Base-by-base conservation (phyloP, 92 coral and sea anemone genomes). In the Palythoa grandis region DNA sequence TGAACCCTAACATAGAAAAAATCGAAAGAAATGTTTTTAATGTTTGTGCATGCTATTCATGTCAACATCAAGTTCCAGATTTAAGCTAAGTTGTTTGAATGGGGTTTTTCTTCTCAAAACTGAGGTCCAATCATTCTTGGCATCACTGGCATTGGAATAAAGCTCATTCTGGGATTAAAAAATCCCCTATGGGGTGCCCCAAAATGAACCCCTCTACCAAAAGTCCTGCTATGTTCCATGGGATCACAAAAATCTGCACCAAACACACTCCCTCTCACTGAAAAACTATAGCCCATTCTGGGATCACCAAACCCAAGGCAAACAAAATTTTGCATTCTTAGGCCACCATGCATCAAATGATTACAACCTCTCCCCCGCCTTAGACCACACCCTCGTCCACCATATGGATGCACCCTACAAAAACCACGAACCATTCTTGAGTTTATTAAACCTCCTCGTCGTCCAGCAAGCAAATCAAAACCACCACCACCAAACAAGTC, bases 121-220 rank as follows among this genome's bases (percentile, higher is more conserved):
- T 76, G 67, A 17, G 58, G 78, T 14, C 78, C 78, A 76, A 24
- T 47, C 66, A 53, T 76, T 53, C 22, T 37, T 76, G 80, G 66
- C 80, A 76, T 23, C 40, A 56, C 11, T 23, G 66, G 43, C 52
- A 0, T 60, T 16, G 80, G 66, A 53, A 53, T 22, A 76, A 53
- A 52, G 17, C 61, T 38, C 65, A 52, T 53, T 52, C 80, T 76
- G 52, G 80, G 80, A 53, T 53, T 53, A 15, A 60, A 16, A 50
- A 53, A 52, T 29, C 80, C 66, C 58, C 80, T 53, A 11, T 14
- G 65, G 23, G 80, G 63, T 52, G 63, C 80, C 80, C 80, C 61
- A 53, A 76, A 53, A 35, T 65, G 65, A 39, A 24, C 3, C 22
- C 80, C 43, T 25, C 65, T 76, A 43, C 80, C 66, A 52, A 15